Base-by-base conservation (phyloP, 2,797 vertebrate species). In the Urocyon cinereoargenteus region DNA sequence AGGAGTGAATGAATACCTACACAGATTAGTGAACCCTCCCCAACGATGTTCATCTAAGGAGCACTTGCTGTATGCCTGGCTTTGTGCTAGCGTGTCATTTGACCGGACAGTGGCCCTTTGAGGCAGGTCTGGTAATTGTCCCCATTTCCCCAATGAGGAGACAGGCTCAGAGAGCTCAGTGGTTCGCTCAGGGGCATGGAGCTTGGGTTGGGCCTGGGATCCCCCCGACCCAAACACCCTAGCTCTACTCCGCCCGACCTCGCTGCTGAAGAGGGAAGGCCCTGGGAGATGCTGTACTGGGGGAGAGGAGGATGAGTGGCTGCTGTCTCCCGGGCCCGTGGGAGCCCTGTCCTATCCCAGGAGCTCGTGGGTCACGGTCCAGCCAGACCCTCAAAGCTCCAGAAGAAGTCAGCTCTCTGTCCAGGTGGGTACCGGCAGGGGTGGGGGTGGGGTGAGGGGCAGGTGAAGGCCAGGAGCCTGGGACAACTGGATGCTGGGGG, bases 271-370 rank as follows among this genome's bases (percentile, higher is more conserved):
- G 62, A 72, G 49, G 19, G 3, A 26, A 59, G 34, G 49, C 15
- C 24, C 26, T 4, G n/a, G 7, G 51, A 45, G 57, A 66, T 0
- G 3, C 51, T 24, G 0, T 13, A 1, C 2, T 0, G n/a, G 86
- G 4, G 24, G 31, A 5, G 2, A 2, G 28, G 31, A 18, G 5
- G 26, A 36, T 4, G 24, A 31, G 53, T 3, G 31, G 18, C 3
- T n/a, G 59, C 12, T 2, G 0, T 53, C 62, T 66, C 31, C 31
- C 2, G 28, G 40, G 26, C 15, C 1, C 26, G 14, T 4, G 34
- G 85, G n/a, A 70, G 45, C 24, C 91, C 61, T n/a, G 55, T 55
- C 34, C 66, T 78, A 22, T 68, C 28, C 7, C n/a, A 3, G 34
- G 31, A 66, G 31, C 49, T 31, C 13, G 1, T 40, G 73, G 51